These are phyloP conservation scores for Toxotes jaculatrix DNA, from an alignment of 2,113 vertebrate genomes.

Conservation along the genomic window DNA sequence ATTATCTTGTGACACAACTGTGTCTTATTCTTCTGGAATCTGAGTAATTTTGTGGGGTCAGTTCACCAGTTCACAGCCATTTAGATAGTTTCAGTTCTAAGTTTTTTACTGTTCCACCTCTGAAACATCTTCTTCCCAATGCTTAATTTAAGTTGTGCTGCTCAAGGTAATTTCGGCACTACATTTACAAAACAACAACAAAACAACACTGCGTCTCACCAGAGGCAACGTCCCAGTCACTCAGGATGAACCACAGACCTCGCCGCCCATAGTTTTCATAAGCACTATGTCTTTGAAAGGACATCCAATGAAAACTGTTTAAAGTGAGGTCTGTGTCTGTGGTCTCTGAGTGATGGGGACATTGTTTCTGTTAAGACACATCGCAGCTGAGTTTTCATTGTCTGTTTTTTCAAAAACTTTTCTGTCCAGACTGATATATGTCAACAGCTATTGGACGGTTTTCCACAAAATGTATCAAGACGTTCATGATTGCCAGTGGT, in stretches of 20 bases:
- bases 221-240: neutral
- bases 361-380: neutral
- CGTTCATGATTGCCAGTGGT: neutral
- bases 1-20: neutral
- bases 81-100: neutral
- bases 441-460: neutral
- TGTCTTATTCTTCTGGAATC: neutral
- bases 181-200: neutral
- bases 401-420: neutral
- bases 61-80: neutral
- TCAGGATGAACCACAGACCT: neutral
- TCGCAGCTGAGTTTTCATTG: neutral
- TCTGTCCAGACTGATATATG: neutral
- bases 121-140: neutral
- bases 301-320: neutral
- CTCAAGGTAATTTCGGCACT: neutral
- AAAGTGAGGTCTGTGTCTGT: conserved; percentile 12
- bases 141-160: neutral
- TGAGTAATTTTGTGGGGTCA: neutral
- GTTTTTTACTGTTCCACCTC: neutral
- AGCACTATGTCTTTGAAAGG: neutral
- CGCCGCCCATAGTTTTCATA: neutral
- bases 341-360: conserved; percentile 1
- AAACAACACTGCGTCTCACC: neutral
- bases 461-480: neutral